Base-by-base conservation (phyloP, 2,888 invertebrate genomes). In the Chrysina gloriosa region DNA sequence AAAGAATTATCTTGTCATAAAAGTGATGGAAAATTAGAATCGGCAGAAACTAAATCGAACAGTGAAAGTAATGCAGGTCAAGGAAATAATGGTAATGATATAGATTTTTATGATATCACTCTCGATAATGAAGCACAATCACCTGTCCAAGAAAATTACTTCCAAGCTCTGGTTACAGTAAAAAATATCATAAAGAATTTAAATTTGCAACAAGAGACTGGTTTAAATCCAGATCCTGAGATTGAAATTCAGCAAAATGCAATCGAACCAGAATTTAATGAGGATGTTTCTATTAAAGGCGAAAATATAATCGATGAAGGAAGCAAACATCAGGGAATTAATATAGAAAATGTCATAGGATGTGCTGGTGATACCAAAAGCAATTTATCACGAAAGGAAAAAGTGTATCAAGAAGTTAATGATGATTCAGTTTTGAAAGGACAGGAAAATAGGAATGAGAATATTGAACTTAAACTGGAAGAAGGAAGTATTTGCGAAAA, bases 141-240 rank as follows among this genome's bases (percentile, higher is more conserved):
- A 27, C 29, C 11, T 45, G 14, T 16, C 27, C 16, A 39, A 61
- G 42, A 61, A 27, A 61, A 61, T 19, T 61, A 45, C 14, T 61
- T 61, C 14, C 58, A 61, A 45, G 58, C 58, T 16, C 27, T 42
- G n/a, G 42, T 61, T 14, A 61, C 45, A 1, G 58, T 61, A 9
- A 61, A 42, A 23, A 61, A 25, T 27, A 61, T 61, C 16, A 42
- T 61, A 16, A 42, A 27, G 29, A 61, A 61, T 27, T 42, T 61
- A 6, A 39, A 61, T 19, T 11, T 16, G 2, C 56, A 29, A n/a
- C 31, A 29, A 29, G 23, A n/a, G 34, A 34, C 9, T 34, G 1
- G 34, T 34, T 34, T 34, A n/a, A 34, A 34, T 34, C 2, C 11
- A n/a, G n/a, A n/a, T n/a, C n/a, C n/a, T n/a, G n/a, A n/a, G n/a